Conservation (phyloP, 1,140 invertebrate genomes). For the Druon quercuslanigerum region DNA sequence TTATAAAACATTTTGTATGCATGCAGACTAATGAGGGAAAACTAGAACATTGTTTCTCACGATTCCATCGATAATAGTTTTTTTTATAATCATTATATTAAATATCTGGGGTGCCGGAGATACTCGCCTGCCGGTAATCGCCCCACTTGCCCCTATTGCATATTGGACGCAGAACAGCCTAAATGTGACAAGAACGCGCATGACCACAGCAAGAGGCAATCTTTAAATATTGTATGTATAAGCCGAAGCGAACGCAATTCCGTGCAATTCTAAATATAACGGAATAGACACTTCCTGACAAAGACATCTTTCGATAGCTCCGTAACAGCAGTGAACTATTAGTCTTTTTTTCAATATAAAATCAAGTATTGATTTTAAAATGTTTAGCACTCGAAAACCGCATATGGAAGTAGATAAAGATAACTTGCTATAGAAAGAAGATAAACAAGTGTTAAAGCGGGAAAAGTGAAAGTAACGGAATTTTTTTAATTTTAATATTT, state of each 20-base stretch:
- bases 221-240: slow-evolving; percentile 17
- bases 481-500: background rate
- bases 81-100: too few species aligned
- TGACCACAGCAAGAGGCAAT: slow-evolving; percentile 14
- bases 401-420: background rate
- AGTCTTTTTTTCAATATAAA: background rate
- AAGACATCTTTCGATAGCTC: background rate
- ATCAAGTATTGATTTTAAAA: slow-evolving; percentile 3
- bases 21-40: too few species aligned
- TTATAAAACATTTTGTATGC: too few species aligned
- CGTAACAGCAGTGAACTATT: background rate
- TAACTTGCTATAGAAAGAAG: background rate
- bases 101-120: too few species aligned
- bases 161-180: background rate
- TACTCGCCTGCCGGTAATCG: too few species aligned
- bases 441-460: slow-evolving; percentile 11
- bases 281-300: background rate
- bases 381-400: background rate
- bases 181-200: slow-evolving; percentile 5
- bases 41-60: too few species aligned
- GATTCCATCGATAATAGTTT: too few species aligned
- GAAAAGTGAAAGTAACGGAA: background rate
- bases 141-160: slow-evolving; percentile 16
- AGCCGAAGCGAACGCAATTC: slow-evolving; percentile 15
- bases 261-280: slow-evolving; percentile 24